Base-by-base conservation (phyloP, 2,797 vertebrate genomes). In the Enteromius anoplus region DNA sequence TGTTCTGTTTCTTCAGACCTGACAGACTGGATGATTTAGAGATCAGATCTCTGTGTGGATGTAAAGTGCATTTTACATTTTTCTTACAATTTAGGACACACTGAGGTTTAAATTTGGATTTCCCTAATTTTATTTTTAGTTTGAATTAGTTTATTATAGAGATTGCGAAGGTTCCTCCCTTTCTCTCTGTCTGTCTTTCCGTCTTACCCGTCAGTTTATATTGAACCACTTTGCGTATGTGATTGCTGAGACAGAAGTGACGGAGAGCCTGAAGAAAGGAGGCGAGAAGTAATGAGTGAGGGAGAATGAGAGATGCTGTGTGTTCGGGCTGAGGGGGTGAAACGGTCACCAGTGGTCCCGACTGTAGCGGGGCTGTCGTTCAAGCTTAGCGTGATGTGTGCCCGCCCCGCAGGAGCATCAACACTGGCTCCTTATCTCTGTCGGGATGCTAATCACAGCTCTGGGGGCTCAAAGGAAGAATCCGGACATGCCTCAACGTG, bases 361-460 rank as follows among this genome's bases (percentile, higher is more conserved):
- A 37, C 55, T 83, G 32, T 70, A 53, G 5, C 34, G 23, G 60
- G 80, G 69, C 49, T 83, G 85, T 86, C 84, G 32, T 82, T 42
- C 64, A 78, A 78, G 64, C 82, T 88, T 87, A 86, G 82, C n/a
- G 58, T 89, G 86, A 88, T 85, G 77, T 82, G 78, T 69, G 55
- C 71, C 69, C 72, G 66, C 78, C 86, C 75, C 53, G 55, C 68
- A 68, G 82, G 84, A 84, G 77, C 37, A 37, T 62, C 51, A 23
- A 40, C 81, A 55, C 17, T 10, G 42, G 55, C 71, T 70, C 49
- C 85, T 75, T 76, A 47, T 78, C 82, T 80, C 78, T 78, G 79
- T 89, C 84, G 84, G 75, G n/a, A 72, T 79, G 80, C 75, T 70
- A 80, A 86, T 87, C 81, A 78, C 82, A 73, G 72, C 75, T 79